Evolutionary conservation across 2,113 vertebrate genomes (phyloP).

Genomic region (Sprattus sprattus): DNA sequence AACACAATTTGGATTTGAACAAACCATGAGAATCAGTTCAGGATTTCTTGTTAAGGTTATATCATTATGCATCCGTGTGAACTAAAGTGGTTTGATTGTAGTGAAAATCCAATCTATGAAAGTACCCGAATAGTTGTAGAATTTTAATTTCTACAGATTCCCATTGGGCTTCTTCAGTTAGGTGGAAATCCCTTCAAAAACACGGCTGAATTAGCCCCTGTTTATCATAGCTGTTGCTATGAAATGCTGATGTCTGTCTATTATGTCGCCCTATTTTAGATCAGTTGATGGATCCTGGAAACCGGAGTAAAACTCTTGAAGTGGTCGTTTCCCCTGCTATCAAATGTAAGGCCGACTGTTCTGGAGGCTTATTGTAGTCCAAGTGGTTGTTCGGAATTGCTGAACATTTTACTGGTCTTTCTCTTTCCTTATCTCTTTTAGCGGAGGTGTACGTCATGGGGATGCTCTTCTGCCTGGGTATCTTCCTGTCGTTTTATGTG

Average conservation of each 20-base stretch:
- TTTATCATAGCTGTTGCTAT: not conserved
- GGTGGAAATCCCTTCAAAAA: too few relatives aligned
- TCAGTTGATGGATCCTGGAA: conserved; percentile 83
- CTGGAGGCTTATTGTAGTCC: not conserved
- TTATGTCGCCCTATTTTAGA: conserved; percentile 63
- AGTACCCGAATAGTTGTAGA: not conserved
- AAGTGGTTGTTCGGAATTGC: not conserved
- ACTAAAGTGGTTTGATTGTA: too few relatives aligned
- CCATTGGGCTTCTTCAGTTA: too few relatives aligned
- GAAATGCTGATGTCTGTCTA: not conserved
- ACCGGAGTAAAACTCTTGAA: conserved; percentile 87
- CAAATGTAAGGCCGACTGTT: conserved; percentile 74
- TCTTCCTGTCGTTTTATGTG: conserved; percentile 94
- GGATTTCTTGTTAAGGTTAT: too few relatives aligned
- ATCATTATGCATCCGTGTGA: too few relatives aligned
- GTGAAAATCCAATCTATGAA: not conserved
- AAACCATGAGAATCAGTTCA: too few relatives aligned
- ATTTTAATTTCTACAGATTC: too few relatives aligned
- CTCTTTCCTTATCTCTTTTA: conserved; percentile 53
- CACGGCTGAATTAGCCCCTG: not conserved
- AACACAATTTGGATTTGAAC: not conserved
- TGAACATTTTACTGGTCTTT: not conserved
- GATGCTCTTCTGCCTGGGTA: conserved; percentile 88
- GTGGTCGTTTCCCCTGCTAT: conserved; percentile 85
- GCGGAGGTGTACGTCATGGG: conserved; percentile 85